Evolutionary conservation across 30 jellyfish, hydroid and myxozoan genomes (phyloP).

Genomic region (Pelagia noctiluca): DNA sequence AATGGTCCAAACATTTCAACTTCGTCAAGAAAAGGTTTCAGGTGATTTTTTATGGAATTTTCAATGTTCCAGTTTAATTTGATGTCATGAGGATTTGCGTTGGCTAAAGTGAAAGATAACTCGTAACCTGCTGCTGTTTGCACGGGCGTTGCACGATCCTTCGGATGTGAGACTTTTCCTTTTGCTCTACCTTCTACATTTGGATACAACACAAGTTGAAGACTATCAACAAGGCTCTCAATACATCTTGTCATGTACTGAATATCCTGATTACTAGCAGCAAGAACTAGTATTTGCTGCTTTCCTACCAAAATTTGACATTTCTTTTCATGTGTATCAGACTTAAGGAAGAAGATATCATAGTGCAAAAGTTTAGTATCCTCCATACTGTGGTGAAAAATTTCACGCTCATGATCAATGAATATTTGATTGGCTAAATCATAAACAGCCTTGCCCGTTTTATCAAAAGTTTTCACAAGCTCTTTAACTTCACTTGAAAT

Average conservation of each 20-base stretch:
- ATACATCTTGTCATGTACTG: background rate
- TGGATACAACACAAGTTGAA: background rate
- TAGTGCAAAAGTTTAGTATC: background rate
- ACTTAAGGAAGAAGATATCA: background rate
- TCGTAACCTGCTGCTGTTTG: slow-evolving; percentile 71
- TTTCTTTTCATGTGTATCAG: background rate
- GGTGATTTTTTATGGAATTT: slow-evolving; percentile 17
- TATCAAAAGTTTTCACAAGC: background rate
- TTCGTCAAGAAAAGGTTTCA: slow-evolving; percentile 54
- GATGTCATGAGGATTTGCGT: slow-evolving; percentile 75
- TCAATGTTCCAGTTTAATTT: slow-evolving; percentile 78
- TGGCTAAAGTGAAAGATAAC: slow-evolving; percentile 78
- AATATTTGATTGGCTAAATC: background rate
- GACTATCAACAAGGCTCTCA: background rate
- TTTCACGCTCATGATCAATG: background rate
- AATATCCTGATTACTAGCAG: background rate
- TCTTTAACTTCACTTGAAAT: background rate
- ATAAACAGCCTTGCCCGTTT: background rate
- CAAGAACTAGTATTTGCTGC: background rate
- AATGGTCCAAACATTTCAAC: slow-evolving; percentile 71
- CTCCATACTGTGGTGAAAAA: background rate
- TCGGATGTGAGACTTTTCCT: no score
- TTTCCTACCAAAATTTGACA: background rate
- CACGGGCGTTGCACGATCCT: background rate
- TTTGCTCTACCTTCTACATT: no score